Conservation (phyloP, 1,140 invertebrate genomes). For the Rhizoglyphus robini region DNA sequence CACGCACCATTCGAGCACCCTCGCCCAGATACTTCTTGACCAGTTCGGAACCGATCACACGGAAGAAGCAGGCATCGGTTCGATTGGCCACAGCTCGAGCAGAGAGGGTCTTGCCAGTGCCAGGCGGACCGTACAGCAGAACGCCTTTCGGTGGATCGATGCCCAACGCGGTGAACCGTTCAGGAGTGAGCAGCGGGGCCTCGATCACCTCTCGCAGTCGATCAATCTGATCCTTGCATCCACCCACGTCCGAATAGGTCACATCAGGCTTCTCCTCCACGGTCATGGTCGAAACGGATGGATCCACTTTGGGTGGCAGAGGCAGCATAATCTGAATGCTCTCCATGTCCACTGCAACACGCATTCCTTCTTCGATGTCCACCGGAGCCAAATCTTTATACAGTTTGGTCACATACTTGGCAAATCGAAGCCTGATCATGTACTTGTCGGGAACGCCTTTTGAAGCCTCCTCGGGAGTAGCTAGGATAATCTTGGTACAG, state of each 20-base stretch:
- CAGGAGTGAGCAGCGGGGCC: conserved; percentile 28
- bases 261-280: conserved; percentile 22
- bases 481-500: conserved; percentile 40
- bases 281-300: conserved; percentile 22
- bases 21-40: conserved; percentile 25
- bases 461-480: conserved; percentile 36
- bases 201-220: conserved; percentile 23
- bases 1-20: conserved; percentile 23
- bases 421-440: conserved; percentile 46
- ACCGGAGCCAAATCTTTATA: conserved; percentile 43
- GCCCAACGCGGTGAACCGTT: conserved; percentile 20
- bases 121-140: conserved; percentile 64
- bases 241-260: conserved; percentile 21
- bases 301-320: conserved; percentile 20
- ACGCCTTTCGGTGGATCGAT: conserved; percentile 41
- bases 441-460: conserved; percentile 32
- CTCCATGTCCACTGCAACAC: conserved; percentile 36
- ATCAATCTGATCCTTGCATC: conserved; percentile 22
- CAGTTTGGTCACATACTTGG: conserved; percentile 45
- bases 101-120: conserved; percentile 73
- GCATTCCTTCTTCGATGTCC: conserved; percentile 47
- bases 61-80: conserved; percentile 23
- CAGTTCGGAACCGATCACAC: conserved; percentile 24
- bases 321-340: conserved; percentile 18
- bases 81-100: conserved; percentile 51